Evolutionary conservation across 2,888 invertebrate species (phyloP).

Genomic region (Hydrotaea diabolus): DNA sequence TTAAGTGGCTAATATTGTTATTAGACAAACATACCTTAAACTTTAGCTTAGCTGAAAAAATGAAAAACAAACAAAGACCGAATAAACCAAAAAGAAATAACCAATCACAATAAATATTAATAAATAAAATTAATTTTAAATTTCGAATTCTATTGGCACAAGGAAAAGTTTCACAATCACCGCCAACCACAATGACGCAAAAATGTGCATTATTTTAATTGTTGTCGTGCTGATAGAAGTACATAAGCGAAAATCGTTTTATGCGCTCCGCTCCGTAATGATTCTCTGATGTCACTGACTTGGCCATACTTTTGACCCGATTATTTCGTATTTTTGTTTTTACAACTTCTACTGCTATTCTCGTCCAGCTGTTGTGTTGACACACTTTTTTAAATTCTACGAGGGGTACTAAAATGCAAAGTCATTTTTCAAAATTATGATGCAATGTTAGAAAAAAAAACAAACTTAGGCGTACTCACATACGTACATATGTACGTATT

Average conservation of each 20-base stretch:
- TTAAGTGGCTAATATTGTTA: not conserved
- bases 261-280: conserved; percentile 30
- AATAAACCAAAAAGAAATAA: not conserved
- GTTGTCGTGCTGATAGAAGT: conserved; percentile 25
- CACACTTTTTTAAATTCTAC: conserved; percentile 15
- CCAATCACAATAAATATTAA: conserved; percentile 1
- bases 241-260: not conserved
- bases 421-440: conserved; percentile 48
- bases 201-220: conserved; percentile 29
- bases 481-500: not conserved
- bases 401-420: conserved; percentile 47
- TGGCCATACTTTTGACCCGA: conserved; percentile 61
- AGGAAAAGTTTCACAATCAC: conserved; percentile 27
- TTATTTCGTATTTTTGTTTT: not conserved
- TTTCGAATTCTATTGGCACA: conserved; percentile 14
- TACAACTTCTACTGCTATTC: conserved; percentile 1
- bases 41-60: not conserved
- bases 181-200: conserved; percentile 19
- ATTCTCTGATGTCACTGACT: conserved; percentile 56
- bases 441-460: conserved; percentile 47
- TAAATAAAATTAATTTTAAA: conserved; percentile 10
- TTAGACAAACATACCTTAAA: conserved; percentile 4
- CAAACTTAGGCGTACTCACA: not conserved
- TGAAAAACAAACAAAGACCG: not conserved
- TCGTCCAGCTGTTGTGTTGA: conserved; percentile 21